Conservation (phyloP, 2,888 invertebrate genomes). For the Augiades crinisus region DNA sequence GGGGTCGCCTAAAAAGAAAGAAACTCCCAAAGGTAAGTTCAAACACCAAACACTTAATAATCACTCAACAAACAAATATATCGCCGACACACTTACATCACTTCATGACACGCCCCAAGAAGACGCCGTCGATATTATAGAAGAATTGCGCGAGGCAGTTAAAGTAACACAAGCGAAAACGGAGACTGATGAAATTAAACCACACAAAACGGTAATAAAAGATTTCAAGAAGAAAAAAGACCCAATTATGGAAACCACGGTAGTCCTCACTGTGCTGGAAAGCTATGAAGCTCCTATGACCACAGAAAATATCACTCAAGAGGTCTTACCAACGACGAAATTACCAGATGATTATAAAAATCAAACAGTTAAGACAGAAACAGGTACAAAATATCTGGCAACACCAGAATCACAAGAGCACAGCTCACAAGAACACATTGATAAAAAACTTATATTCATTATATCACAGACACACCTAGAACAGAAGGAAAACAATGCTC, state of each 20-base stretch:
- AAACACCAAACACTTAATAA: conserved; percentile 43
- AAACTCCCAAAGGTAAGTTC: conserved; percentile 37
- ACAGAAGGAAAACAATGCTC: too few species aligned
- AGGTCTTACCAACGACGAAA: neutral
- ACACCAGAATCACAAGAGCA: too few species aligned
- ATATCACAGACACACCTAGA: too few species aligned
- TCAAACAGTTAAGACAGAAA: too few species aligned
- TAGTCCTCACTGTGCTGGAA: conserved; percentile 39
- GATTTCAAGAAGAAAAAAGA: conserved; percentile 44
- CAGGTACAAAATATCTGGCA: too few species aligned
- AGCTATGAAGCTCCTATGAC: conserved; percentile 37
- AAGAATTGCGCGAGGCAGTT: conserved; percentile 32
- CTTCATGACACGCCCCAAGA: conserved; percentile 24
- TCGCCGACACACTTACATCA: too few species aligned
- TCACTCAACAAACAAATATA: conserved; percentile 30
- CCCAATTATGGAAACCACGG: conserved; percentile 48
- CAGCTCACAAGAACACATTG: conserved; percentile 37
- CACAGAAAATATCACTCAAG: conserved; percentile 28
- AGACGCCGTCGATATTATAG: conserved; percentile 24
- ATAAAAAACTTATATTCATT: too few species aligned
- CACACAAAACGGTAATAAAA: conserved; percentile 34
- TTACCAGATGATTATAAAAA: too few species aligned
- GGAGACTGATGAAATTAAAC: conserved; percentile 9
- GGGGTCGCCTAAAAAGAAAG: conserved; percentile 29
- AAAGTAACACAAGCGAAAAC: conserved; percentile 32